A percentile compares a stretch with the other conserved stretches of the same genome.
phyloP scores from a whole-genome alignment of 2,113 vertebrate species.

The Oreochromis tanganicae region DNA sequence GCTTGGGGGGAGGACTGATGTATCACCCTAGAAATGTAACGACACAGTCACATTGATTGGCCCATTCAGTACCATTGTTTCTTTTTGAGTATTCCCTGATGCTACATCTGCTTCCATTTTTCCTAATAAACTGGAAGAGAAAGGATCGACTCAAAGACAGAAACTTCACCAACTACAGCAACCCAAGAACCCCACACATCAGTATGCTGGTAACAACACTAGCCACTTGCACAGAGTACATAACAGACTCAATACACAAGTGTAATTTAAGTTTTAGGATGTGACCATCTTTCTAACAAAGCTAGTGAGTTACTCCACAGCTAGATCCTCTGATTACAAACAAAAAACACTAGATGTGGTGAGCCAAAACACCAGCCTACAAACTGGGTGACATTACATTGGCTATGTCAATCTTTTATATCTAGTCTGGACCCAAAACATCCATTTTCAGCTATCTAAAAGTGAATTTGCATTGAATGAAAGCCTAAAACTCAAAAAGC shows the following conservation, averaged over 20 bases:
- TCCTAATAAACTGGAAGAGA: background rate
- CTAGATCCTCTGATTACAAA: background rate
- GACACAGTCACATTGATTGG: rapidly evolving
- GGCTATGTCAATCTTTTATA: rapidly evolving
- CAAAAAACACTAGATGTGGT: background rate
- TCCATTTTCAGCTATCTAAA: background rate
- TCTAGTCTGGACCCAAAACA: rapidly evolving
- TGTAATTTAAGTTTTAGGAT: background rate
- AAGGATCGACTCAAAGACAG: background rate
- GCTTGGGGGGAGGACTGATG: background rate
- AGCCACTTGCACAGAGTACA: background rate
- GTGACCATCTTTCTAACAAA: rapidly evolving
- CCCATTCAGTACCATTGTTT: background rate
- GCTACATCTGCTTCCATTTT: rapidly evolving
- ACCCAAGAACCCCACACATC: background rate
- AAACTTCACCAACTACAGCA: background rate
- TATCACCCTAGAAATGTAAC: rapidly evolving
- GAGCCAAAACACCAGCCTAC: background rate
- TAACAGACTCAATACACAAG: background rate
- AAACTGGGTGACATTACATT: background rate
- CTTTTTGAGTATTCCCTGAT: background rate
- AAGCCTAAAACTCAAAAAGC: background rate
- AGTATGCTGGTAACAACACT: background rate
- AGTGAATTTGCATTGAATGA: background rate
- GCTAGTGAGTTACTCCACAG: background rate